Base-by-base conservation (phyloP, 2,113 vertebrate species). In the Poeciliopsis retropinna region DNA sequence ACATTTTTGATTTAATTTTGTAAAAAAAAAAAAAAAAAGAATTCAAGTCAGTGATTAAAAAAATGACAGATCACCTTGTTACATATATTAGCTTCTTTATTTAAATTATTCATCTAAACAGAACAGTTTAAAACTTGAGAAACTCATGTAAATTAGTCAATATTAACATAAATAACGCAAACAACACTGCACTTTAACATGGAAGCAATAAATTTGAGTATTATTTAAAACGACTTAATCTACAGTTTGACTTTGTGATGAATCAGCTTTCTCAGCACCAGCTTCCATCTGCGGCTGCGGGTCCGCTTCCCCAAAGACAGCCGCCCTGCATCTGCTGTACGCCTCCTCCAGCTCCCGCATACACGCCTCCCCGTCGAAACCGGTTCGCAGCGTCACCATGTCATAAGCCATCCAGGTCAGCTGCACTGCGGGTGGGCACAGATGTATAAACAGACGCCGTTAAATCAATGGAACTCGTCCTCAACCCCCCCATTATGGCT, bases 321-420 rank as follows among this genome's bases (percentile, higher is more conserved):
- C 92, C 64, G 90, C 87, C 85, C 90, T 95, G 93, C 96, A 97
- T 27, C 75, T 88, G 11, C 88, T 73, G 64, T 92, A 94, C 17
- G 90, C 93, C 0, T 94, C 91, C 41, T 95, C 85, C 81, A 97
- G 85, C 5, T 60, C 83, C 74, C 47, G 87, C 91, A 95, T 73
- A 27, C 92, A 90, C 10, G 79, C 87, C 8, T 62, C 67, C 75
- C 95, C 78, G 3, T 93, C 87, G 22, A 96, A 96, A 83, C 91
- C 91, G 72, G 95, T 95, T 25, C 94, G 92, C 51, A 95, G 81
- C 4, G 93, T 90, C 41, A 95, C 93, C 91, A 95, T 93, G 84
- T 97, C 94, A 1, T 96, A 97, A 1, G 92, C 86, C 95, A 97
- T 95, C 94, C 94, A 96, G 0, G 94, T 92, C 60, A 95, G 77